Conservation (phyloP, 2,113 vertebrate species). For the Carassius gibelio region DNA sequence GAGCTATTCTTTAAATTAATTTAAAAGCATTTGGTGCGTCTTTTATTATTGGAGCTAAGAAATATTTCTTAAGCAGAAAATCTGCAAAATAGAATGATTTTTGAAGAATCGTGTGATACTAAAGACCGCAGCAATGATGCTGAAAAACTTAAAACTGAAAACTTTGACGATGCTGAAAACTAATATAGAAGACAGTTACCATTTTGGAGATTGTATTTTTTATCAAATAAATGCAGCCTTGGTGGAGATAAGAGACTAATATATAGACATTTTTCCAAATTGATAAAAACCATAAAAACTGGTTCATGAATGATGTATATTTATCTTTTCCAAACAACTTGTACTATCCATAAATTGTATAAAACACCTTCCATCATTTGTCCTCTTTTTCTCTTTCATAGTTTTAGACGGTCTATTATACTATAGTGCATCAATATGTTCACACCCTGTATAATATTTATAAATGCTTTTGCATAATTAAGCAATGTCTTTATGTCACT, state of each 20-base stretch:
- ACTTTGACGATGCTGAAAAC: too few relatives aligned
- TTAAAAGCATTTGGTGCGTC: too few relatives aligned
- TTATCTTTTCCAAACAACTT: background rate
- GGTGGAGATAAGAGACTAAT: too few relatives aligned
- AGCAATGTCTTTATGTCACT: background rate
- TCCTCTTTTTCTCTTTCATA: background rate
- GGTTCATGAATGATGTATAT: background rate
- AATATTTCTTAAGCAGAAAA: background rate
- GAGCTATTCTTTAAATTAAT: too few relatives aligned
- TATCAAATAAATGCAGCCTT: too few relatives aligned
- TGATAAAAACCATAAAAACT: background rate
- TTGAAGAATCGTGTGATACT: too few relatives aligned
- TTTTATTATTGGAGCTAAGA: background rate
- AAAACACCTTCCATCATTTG: background rate
- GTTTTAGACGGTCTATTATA: background rate
- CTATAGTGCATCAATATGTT: background rate
- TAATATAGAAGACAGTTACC: background rate
- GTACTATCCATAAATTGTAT: background rate
- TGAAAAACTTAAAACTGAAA: background rate
- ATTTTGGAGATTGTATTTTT: too few relatives aligned
- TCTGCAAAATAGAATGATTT: background rate
- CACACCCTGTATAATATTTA: background rate
- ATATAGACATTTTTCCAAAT: too few relatives aligned
- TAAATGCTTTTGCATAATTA: constrained; percentile 17
- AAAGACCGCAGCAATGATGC: too few relatives aligned